Conservation (phyloP, 2,113 vertebrate species). For the Pachycephala philippinensis region DNA sequence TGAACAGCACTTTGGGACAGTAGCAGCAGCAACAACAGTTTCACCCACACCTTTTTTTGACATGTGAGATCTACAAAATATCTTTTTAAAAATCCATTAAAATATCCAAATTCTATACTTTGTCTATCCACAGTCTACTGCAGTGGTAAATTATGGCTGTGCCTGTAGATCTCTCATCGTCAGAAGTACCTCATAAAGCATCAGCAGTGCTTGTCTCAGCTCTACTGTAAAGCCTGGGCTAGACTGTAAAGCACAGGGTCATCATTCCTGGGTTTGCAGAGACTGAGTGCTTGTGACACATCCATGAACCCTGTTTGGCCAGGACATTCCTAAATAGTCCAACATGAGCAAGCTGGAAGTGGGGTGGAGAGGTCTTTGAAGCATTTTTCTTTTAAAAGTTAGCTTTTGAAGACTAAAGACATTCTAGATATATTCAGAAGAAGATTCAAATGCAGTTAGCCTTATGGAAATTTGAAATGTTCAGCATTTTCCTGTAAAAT, state of each 20-base stretch:
- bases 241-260: not conserved
- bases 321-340: not conserved
- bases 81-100: not conserved
- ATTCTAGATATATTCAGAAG: not conserved
- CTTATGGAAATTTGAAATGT: not conserved
- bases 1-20: not conserved
- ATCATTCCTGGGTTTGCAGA: not conserved
- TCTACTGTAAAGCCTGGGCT: not conserved
- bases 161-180: not conserved
- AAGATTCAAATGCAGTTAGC: not conserved
- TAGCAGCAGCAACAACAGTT: not conserved
- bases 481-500: not conserved
- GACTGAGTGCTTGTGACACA: not conserved
- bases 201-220: not conserved
- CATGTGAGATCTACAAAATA: not conserved
- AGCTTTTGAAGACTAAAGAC: not conserved
- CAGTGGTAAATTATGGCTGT: not conserved
- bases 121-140: not conserved
- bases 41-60: not conserved
- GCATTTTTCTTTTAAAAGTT: not conserved
- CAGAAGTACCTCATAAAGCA: not conserved
- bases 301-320: not conserved
- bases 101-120: not conserved
- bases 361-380: not conserved
- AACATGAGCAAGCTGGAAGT: not conserved